Conservation (phyloP, 2,888 invertebrate species). For the Sisyra terminalis region DNA sequence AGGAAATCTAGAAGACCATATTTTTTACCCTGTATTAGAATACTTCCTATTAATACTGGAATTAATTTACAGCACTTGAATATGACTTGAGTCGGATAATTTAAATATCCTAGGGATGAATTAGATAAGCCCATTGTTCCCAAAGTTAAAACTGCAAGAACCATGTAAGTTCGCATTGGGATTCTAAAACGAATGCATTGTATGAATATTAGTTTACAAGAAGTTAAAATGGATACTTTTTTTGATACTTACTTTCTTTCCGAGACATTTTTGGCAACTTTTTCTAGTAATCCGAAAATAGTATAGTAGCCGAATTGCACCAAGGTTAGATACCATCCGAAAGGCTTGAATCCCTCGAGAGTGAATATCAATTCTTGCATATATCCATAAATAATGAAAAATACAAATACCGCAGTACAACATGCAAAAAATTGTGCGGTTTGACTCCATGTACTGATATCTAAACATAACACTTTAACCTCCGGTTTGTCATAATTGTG, state of each 20-base stretch:
- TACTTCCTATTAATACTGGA: slow-evolving; percentile 87
- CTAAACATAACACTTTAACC: slow-evolving; percentile 54
- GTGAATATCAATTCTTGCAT: slow-evolving; percentile 84
- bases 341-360: slow-evolving; percentile 73
- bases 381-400: slow-evolving; percentile 84
- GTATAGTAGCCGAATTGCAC: slow-evolving; percentile 82
- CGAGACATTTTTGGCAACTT: slow-evolving; percentile 39
- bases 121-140: slow-evolving; percentile 96
- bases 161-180: slow-evolving; percentile 60
- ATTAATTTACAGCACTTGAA: slow-evolving; percentile 97
- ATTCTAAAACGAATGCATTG: slow-evolving; percentile 44
- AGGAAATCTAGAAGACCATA: slow-evolving; percentile 71
- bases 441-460: slow-evolving; percentile 47
- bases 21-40: slow-evolving; percentile 77
- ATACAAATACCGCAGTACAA: slow-evolving; percentile 65
- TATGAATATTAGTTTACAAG: slow-evolving; percentile 5
- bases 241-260: slow-evolving; percentile 31
- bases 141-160: slow-evolving; percentile 73
- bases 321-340: slow-evolving; percentile 83
- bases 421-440: slow-evolving; percentile 60
- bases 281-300: slow-evolving; percentile 63
- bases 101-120: slow-evolving; percentile 81
- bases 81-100: slow-evolving; percentile 94
- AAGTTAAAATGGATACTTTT: slow-evolving; percentile 1
- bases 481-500: slow-evolving; percentile 24